Evolutionary conservation across 2,888 invertebrate species (phyloP).

Genomic region (Pandemis corylana): DNA sequence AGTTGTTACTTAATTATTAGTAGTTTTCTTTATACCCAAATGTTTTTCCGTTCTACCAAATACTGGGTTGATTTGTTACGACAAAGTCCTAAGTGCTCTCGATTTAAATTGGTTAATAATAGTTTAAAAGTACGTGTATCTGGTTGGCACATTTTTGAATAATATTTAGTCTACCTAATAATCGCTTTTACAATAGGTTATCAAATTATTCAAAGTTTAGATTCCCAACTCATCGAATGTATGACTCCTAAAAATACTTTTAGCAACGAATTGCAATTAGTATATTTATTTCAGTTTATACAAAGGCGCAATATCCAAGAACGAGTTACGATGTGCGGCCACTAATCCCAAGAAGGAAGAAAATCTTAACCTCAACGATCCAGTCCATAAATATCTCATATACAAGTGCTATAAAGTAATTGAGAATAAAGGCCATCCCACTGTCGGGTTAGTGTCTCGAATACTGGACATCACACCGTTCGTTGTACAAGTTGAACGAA

Average conservation of each 20-base stretch:
- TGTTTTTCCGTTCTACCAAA: not conserved
- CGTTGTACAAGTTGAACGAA: slow-evolving; percentile 84
- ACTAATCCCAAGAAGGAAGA: slow-evolving; percentile 82
- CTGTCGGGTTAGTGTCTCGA: slow-evolving; percentile 89
- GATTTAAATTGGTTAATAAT: not conserved
- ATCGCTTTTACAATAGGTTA: too few species aligned
- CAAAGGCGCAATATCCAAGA: slow-evolving; percentile 59
- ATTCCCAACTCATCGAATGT: too few species aligned
- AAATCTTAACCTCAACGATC: slow-evolving; percentile 80
- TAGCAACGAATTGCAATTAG: not conserved
- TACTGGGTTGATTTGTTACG: not conserved
- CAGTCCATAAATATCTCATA: slow-evolving; percentile 86
- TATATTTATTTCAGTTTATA: slow-evolving; percentile 52
- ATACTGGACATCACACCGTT: slow-evolving; percentile 91
- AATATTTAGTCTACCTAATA: too few species aligned
- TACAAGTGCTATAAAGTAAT: slow-evolving; percentile 89
- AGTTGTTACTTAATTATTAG: not conserved
- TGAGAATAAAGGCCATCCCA: slow-evolving; percentile 72
- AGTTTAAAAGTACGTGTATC: too few species aligned
- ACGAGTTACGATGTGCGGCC: slow-evolving; percentile 87
- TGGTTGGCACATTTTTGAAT: too few species aligned
- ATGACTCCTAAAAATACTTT: not conserved
- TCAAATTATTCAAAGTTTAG: too few species aligned
- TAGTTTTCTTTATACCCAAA: too few species aligned
- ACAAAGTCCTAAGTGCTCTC: slow-evolving; percentile 43